phyloP scores from a whole-genome alignment of 2,797 vertebrate genomes.

The Hyperoplus immaculatus region DNA sequence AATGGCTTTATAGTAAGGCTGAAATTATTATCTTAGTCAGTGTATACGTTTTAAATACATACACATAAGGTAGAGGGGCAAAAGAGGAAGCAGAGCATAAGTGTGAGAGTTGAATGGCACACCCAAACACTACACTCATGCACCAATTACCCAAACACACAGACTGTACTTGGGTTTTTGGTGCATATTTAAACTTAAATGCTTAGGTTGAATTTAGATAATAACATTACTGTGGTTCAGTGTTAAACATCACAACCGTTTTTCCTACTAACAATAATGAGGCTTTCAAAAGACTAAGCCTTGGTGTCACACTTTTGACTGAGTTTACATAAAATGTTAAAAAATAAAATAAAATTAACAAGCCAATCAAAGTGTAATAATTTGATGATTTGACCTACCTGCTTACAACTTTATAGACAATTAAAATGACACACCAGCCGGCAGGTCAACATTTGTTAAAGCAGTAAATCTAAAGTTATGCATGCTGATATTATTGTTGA shows the following conservation, averaged over 20 bases:
- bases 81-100: conserved; percentile 75
- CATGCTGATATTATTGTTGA: neutral
- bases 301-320: conserved; percentile 13
- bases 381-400: conserved; percentile 10
- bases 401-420: neutral
- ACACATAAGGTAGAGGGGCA: conserved; percentile 39
- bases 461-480: conserved; percentile 5
- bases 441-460: conserved; percentile 9
- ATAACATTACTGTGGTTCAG: neutral
- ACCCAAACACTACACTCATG: conserved; percentile 59
- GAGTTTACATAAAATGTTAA: conserved; percentile 6
- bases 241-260: conserved; percentile 16
- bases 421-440: conserved; percentile 31
- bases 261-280: conserved; percentile 11
- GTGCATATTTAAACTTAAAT: conserved; percentile 34
- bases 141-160: conserved; percentile 60
- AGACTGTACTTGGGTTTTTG: conserved; percentile 35
- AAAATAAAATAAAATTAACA: neutral
- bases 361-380: too few relatives aligned
- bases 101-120: conserved; percentile 60
- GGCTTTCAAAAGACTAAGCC: neutral
- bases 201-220: conserved; percentile 14
- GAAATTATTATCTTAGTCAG: conserved; percentile 39
- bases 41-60: conserved; percentile 30
- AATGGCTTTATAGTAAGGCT: conserved; percentile 1